Evolutionary conservation across 2,797 vertebrate species (phyloP).

Genomic region (Vireo griseus): DNA sequence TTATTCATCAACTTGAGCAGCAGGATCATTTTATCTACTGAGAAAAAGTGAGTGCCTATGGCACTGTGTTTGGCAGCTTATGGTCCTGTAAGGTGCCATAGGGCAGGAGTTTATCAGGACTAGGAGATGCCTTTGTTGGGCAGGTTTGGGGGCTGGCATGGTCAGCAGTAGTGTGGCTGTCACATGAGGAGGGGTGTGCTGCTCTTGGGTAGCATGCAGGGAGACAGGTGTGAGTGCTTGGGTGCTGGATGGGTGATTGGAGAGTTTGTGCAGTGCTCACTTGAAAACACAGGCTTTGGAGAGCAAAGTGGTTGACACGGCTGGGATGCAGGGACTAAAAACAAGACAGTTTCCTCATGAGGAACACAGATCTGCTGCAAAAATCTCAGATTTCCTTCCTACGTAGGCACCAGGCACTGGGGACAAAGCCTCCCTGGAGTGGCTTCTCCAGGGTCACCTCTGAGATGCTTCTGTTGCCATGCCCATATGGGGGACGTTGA

Average conservation of each 20-base stretch:
- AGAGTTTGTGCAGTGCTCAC: neutral
- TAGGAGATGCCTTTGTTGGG: neutral
- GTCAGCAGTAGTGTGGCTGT: accelerated
- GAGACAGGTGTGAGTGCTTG: accelerated
- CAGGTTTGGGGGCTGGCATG: neutral
- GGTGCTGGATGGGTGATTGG: neutral
- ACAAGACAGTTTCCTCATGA: neutral
- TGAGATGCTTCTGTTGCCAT: neutral
- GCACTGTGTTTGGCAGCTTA: neutral
- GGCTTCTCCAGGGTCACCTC: accelerated
- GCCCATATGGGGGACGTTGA: neutral
- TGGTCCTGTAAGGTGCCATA: neutral
- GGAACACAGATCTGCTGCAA: neutral
- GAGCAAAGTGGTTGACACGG: accelerated
- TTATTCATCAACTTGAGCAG: neutral
- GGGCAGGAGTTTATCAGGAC: neutral
- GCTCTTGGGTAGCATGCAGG: neutral
- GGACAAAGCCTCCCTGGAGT: neutral
- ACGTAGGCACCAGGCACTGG: accelerated
- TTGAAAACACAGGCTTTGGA: neutral
- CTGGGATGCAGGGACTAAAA: neutral
- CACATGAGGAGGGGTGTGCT: accelerated
- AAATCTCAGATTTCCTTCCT: neutral
- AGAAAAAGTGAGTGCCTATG: neutral
- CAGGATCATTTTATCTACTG: neutral